Percentiles rank a stretch among this genome's conserved stretches.
phyloP scores from a whole-genome alignment of 1,140 invertebrate genomes.

The Plectrocnemia conspersa region DNA sequence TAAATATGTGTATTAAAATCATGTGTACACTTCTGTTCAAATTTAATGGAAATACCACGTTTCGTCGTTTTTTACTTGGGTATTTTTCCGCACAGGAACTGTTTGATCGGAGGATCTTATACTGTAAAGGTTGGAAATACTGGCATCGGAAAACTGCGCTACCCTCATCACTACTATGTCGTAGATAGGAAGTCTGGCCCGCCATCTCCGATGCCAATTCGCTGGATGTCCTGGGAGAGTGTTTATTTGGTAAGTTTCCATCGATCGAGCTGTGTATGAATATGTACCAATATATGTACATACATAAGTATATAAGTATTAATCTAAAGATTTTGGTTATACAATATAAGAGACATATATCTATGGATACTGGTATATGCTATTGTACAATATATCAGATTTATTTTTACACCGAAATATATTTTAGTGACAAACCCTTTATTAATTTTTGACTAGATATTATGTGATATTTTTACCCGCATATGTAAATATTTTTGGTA shows the following conservation, averaged over 20 bases:
- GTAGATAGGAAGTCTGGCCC: constrained; percentile 55
- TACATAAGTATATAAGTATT: background rate
- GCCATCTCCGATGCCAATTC: constrained; percentile 61
- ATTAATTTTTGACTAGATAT: too few relatives aligned
- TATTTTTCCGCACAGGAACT: constrained; percentile 60
- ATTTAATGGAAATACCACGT: too few relatives aligned
- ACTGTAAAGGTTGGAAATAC: constrained; percentile 80
- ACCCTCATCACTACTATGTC: constrained; percentile 67
- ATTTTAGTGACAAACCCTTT: too few relatives aligned
- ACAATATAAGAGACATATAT: background rate
- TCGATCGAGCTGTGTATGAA: background rate
- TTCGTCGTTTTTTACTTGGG: constrained; percentile 6
- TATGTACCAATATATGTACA: background rate
- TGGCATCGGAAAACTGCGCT: constrained; percentile 65
- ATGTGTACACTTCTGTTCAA: too few relatives aligned
- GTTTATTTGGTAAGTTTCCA: constrained; percentile 65
- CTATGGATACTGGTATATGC: too few relatives aligned
- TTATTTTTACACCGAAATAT: too few relatives aligned
- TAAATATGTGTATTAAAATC: too few relatives aligned
- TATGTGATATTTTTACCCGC: too few relatives aligned
- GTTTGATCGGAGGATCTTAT: constrained; percentile 73
- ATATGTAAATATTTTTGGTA: too few relatives aligned
- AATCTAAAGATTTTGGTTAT: background rate
- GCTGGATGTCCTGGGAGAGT: constrained; percentile 83
- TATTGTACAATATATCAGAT: too few relatives aligned